A percentile compares a stretch with the other conserved stretches of the same genome.
Conservation (phyloP, 2,797 vertebrate species). For the Acanthis flammea region DNA sequence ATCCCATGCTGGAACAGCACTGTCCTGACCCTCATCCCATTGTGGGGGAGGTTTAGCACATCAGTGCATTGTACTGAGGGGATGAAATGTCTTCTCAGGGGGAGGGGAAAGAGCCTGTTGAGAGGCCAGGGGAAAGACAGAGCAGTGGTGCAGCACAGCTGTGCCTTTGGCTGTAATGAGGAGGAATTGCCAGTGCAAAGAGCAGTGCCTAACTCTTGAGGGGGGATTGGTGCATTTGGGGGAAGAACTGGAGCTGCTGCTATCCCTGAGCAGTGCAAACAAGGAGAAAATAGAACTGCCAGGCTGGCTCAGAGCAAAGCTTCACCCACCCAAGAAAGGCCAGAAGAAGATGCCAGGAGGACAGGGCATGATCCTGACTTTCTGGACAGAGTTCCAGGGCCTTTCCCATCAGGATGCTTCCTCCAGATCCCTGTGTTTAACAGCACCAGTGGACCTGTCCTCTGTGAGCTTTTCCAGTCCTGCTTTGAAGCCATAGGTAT, state of each 20-base stretch:
- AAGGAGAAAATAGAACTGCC: background rate
- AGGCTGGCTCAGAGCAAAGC: background rate
- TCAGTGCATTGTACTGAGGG: fast-evolving
- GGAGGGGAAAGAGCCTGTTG: background rate
- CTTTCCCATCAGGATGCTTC: background rate
- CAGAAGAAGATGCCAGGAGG: background rate
- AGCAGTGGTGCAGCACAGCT: background rate
- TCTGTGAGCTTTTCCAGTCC: background rate
- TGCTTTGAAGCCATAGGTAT: conserved; percentile 9
- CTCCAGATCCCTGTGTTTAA: background rate
- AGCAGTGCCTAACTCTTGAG: background rate
- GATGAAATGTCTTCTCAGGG: background rate
- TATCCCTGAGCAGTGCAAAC: background rate
- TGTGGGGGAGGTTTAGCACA: background rate
- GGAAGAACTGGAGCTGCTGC: background rate
- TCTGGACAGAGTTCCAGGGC: background rate
- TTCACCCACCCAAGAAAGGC: background rate
- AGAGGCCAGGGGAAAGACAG: background rate
- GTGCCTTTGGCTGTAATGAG: background rate
- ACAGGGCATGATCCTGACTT: background rate
- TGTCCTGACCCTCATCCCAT: background rate
- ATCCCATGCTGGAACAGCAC: background rate
- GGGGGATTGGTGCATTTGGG: background rate
- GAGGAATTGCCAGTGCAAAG: background rate
- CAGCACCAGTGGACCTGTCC: background rate